These are phyloP conservation scores for Nebria brevicollis DNA, from an alignment of 2,888 invertebrate genomes.

Conservation along the genomic window DNA sequence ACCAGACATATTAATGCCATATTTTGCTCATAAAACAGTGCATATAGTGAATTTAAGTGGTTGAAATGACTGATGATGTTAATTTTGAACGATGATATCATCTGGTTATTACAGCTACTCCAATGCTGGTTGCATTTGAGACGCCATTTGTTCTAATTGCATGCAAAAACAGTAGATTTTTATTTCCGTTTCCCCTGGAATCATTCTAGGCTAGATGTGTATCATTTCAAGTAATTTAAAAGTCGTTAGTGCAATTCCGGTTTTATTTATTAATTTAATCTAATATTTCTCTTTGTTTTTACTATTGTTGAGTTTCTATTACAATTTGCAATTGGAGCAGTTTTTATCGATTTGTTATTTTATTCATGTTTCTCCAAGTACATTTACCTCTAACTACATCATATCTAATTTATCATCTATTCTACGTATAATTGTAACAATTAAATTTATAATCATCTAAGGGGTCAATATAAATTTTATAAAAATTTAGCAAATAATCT, in stretches of 20 bases:
- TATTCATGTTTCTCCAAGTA: no score
- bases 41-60: neutral
- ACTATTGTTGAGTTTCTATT: neutral
- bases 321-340: neutral
- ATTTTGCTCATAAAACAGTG: neutral
- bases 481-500: no score
- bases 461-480: no score
- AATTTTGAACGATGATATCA: neutral
- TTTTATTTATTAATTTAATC: neutral
- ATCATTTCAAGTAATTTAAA: slow-evolving; percentile 1
- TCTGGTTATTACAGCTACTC: neutral
- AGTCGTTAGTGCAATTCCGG: neutral
- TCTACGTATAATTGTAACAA: no score
- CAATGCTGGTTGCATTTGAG: neutral
- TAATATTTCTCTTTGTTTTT: neutral
- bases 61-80: neutral
- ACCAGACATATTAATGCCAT: neutral
- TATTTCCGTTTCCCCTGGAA: neutral
- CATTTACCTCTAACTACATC: no score
- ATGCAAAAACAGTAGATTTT: neutral
- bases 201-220: neutral
- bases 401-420: no score
- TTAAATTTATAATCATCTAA: no score
- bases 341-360: neutral
- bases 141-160: neutral